Percentiles rank a stretch among this genome's conserved stretches.
These are phyloP conservation scores for Hydrochoerus hydrochaeris DNA, from an alignment of 2,113 vertebrate species.

Conservation along the genomic window DNA sequence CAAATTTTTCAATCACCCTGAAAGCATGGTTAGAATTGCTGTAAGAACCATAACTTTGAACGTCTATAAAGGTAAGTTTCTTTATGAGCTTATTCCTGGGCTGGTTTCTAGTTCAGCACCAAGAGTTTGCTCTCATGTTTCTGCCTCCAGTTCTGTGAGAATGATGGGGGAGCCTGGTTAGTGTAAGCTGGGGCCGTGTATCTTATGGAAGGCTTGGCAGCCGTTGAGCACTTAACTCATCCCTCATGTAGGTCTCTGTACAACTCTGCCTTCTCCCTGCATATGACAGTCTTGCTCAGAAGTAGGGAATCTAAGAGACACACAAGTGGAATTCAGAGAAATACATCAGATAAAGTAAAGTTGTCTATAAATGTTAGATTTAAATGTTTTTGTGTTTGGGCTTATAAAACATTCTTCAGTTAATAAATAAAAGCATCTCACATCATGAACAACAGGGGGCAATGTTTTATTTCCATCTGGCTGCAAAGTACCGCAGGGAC, in stretches of 20 bases:
- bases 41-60: constrained; percentile 99
- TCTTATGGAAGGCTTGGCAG: background rate
- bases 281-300: background rate
- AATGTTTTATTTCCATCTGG: background rate
- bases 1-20: constrained; percentile 99
- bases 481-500: background rate
- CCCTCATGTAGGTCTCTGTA: background rate
- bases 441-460: constrained; percentile 59
- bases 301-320: background rate
- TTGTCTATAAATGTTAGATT: background rate
- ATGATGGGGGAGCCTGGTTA: background rate
- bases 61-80: constrained; percentile 97
- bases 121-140: background rate
- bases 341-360: background rate
- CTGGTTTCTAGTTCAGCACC: background rate
- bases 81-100: accelerated
- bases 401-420: background rate
- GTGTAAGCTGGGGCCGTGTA: background rate
- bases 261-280: background rate
- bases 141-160: accelerated
- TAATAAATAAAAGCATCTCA: background rate
- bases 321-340: background rate
- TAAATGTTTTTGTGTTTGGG: background rate
- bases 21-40: constrained; percentile 99
- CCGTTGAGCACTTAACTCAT: background rate